Evolutionary conservation across 1,140 invertebrate genomes (phyloP), one percentile per base, ranked within the genome.

Genomic region (Papilio xuthus): DNA sequence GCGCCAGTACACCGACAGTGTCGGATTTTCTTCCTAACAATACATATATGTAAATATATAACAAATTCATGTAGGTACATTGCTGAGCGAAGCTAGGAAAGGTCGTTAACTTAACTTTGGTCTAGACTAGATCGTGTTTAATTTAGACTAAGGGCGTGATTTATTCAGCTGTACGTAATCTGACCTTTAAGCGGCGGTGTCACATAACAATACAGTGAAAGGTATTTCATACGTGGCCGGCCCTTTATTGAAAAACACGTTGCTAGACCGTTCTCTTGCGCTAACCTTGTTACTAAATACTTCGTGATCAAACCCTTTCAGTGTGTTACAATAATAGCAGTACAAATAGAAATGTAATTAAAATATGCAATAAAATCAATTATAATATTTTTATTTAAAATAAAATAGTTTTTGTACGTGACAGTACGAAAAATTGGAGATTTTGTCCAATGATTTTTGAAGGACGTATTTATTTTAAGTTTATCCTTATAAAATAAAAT

Each of bases 201-300:
- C 60, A 28, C 28, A 67, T 67, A 67, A 67, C 60, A 67, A 67
- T 67, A 67, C 26, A 3, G 60, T 67, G 60, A 67, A 67, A 67
- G 60, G 60, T 67, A 32, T 60, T 13, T 60, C 60, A 67, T 67
- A 67, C 60, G 60, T 67, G 60, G 56, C 13, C 60, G 60, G 60
- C 60, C 60, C 60, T 67, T 67, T 67, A 67, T 67, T 67, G 26
- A 67, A 67, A 67, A 28, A 67, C 60, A 67, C 60, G 60, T 67
- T 67, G 12, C 60, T 67, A 67, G 23, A 67, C 60, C 60, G 28
- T 67, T 67, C 60, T 67, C 60, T 67, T 28, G 60, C 60, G 13
- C 13, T 28, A 67, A 67, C 60, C 60, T 67, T 67, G 60, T 67
- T 67, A 28, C 60, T 28, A 67, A 67, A 67, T 67, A 13, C 6